phyloP scores from a whole-genome alignment of 2,888 invertebrate species.

The Lacanobia oleracea region DNA sequence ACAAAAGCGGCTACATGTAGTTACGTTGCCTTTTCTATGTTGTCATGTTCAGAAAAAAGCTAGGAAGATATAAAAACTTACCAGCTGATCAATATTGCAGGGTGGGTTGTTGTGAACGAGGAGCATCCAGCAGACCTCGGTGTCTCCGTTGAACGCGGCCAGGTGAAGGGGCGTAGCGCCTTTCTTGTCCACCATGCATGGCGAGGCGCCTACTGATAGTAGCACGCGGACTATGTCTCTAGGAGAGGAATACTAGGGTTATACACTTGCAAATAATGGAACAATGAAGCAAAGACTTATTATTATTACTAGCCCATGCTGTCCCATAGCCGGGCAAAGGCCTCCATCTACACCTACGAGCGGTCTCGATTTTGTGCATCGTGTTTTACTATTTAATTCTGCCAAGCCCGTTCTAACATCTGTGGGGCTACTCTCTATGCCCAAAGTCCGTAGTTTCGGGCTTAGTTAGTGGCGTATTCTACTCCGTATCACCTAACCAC shows the following conservation, averaged over 20 bases:
- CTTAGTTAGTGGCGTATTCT: no score
- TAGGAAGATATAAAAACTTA: constrained; percentile 83
- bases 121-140: constrained; percentile 96
- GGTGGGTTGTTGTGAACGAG: constrained; percentile 95
- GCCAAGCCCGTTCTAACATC: no score
- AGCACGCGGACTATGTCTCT: constrained; percentile 96
- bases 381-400: no score
- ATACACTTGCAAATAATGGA: not conserved
- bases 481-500: no score
- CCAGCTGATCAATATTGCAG: constrained; percentile 96
- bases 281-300: no score
- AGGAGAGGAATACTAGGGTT: constrained; percentile 62
- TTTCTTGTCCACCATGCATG: constrained; percentile 96
- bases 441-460: no score
- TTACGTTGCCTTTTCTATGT: not conserved
- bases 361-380: no score
- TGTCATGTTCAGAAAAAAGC: not conserved
- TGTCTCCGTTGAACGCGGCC: constrained; percentile 98
- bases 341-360: no score
- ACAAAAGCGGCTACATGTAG: no score
- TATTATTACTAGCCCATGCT: no score
- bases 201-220: constrained; percentile 96
- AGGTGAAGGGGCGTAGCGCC: constrained; percentile 98
- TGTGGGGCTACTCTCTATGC: no score
- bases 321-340: no score